phyloP scores from a whole-genome alignment of 64 coral and sea anemone species.

The Anthopleura sola region DNA sequence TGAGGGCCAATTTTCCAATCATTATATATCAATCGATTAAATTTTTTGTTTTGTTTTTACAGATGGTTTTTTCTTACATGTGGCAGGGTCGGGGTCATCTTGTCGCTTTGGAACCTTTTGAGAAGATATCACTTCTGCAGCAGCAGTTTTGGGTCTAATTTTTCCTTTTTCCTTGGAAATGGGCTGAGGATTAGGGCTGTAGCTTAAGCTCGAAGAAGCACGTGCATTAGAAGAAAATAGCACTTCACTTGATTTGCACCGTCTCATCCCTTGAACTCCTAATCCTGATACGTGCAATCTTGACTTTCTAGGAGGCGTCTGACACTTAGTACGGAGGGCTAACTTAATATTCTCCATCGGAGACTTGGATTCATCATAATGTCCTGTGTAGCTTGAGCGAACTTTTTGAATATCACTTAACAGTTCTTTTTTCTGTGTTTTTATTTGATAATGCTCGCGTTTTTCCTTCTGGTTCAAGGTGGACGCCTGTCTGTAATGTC shows the following conservation, averaged over 20 bases:
- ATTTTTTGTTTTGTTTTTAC: neutral
- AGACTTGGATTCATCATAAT: constrained; percentile 12
- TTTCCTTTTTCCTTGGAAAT: neutral
- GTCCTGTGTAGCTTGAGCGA: constrained; percentile 15
- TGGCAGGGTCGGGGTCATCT: neutral
- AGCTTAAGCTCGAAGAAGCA: neutral
- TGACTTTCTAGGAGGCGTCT: neutral
- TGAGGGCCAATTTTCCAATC: too few species aligned
- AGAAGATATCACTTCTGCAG: neutral
- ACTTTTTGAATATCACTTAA: constrained; percentile 5
- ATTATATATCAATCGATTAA: too few species aligned
- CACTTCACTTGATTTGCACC: constrained; percentile 2
- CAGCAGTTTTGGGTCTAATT: neutral
- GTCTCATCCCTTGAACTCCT: neutral
- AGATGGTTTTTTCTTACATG: neutral
- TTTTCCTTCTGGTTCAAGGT: constrained; percentile 2
- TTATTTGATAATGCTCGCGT: constrained; percentile 6
- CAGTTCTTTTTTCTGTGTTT: constrained; percentile 3
- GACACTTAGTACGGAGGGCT: neutral
- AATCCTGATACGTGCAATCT: neutral
- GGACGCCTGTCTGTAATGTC: neutral
- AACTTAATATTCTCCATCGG: constrained; percentile 3
- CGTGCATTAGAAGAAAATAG: neutral
- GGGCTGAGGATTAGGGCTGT: neutral
- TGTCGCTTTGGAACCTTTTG: neutral